Evolutionary conservation across 2,888 invertebrate species (phyloP).

Genomic region (Lasius platythorax): DNA sequence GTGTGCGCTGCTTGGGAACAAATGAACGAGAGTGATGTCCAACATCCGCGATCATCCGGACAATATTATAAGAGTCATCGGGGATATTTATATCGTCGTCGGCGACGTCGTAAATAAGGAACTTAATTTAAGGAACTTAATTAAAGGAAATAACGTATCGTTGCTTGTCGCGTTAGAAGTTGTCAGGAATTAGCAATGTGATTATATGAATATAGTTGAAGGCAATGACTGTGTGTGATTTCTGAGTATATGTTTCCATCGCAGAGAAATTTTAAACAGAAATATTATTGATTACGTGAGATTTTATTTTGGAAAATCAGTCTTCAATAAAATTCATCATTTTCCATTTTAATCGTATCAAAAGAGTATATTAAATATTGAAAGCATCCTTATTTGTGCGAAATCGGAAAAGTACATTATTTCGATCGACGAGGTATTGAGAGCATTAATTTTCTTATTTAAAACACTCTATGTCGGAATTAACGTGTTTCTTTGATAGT

Average conservation of each 20-base stretch:
- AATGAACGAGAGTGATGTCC: neutral
- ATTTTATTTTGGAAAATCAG: neutral
- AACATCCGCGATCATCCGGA: no score
- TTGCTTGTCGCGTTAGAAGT: no score
- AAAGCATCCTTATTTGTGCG: neutral
- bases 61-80: neutral
- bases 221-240: neutral
- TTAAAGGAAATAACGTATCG: neutral
- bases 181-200: neutral
- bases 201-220: neutral
- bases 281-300: neutral
- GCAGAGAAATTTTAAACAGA: neutral
- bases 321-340: neutral
- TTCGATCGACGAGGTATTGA: neutral
- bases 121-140: neutral
- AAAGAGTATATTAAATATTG: neutral
- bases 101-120: neutral
- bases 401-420: neutral
- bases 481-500: slow-evolving; percentile 41
- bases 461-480: slow-evolving; percentile 16
- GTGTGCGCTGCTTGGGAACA: neutral
- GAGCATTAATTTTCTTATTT: slow-evolving; percentile 21
- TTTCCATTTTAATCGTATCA: neutral
- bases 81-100: neutral
- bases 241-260: neutral